phyloP scores from a whole-genome alignment of 2,113 vertebrate genomes.

The Panthera uncia region DNA sequence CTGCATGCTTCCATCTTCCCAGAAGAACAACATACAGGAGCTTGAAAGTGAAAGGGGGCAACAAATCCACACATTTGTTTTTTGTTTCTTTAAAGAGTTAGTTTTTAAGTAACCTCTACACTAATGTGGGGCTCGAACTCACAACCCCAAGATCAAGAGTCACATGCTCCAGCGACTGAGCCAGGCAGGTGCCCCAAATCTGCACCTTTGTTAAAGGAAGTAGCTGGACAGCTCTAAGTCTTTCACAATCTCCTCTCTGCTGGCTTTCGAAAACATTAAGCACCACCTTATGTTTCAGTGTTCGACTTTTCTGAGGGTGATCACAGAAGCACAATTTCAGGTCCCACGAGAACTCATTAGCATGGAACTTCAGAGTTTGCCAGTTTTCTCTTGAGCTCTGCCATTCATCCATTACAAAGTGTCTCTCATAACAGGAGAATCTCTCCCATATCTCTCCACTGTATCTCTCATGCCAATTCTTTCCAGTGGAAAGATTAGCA shows the following conservation, averaged over 20 bases:
- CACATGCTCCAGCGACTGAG: too few species aligned
- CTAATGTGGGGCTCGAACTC: too few species aligned
- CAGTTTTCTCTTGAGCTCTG: background rate
- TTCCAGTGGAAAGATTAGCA: background rate
- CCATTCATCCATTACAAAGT: background rate
- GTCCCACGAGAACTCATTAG: background rate
- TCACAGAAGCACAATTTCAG: background rate
- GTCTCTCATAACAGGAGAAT: background rate
- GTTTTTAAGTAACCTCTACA: too few species aligned
- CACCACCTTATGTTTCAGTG: background rate
- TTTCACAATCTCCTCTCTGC: background rate
- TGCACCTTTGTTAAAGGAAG: background rate
- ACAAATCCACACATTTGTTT: background rate
- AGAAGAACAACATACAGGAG: background rate
- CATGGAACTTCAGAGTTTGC: background rate
- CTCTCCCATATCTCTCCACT: background rate
- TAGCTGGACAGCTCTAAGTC: background rate
- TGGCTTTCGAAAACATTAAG: background rate
- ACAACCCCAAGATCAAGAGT: too few species aligned
- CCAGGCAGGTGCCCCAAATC: background rate
- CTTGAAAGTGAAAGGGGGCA: background rate
- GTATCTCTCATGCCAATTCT: background rate
- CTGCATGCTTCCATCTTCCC: background rate
- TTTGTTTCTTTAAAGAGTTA: too few species aligned
- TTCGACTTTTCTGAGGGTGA: background rate